These are phyloP conservation scores for Aphidoletes aphidimyza DNA, from an alignment of 2,888 invertebrate genomes.

Conservation along the genomic window DNA sequence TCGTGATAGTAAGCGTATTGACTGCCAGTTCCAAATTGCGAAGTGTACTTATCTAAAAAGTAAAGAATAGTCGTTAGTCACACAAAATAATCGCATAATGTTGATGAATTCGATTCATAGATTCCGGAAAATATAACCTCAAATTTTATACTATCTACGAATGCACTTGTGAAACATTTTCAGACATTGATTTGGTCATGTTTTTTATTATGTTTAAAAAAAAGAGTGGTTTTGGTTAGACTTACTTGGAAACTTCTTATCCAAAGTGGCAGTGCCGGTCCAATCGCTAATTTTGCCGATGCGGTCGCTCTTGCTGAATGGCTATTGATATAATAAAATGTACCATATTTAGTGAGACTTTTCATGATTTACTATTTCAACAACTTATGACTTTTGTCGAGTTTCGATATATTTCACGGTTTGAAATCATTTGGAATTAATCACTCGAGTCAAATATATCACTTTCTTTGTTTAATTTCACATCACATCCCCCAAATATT, in stretches of 20 bases:
- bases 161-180: not conserved
- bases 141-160: not conserved
- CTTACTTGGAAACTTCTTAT: conserved; percentile 92
- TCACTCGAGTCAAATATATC: too few species aligned
- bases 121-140: not conserved
- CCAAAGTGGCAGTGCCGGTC: conserved; percentile 92
- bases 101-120: not conserved
- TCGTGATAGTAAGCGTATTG: conserved; percentile 99
- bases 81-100: not conserved
- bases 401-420: too few species aligned
- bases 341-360: conserved; percentile 70
- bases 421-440: too few species aligned
- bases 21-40: conserved; percentile 92
- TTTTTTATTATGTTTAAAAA: not conserved
- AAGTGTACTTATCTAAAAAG: conserved; percentile 91
- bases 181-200: not conserved
- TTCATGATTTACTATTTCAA: too few species aligned
- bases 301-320: conserved; percentile 98
- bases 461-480: too few species aligned
- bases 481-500: too few species aligned
- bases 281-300: conserved; percentile 99
- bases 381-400: too few species aligned
- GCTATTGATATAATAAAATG: conserved; percentile 76
- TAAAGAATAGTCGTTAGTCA: too few species aligned
- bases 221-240: conserved; percentile 58